phyloP scores from a whole-genome alignment of 2,113 vertebrate species.

The Ceyx melanurus region DNA sequence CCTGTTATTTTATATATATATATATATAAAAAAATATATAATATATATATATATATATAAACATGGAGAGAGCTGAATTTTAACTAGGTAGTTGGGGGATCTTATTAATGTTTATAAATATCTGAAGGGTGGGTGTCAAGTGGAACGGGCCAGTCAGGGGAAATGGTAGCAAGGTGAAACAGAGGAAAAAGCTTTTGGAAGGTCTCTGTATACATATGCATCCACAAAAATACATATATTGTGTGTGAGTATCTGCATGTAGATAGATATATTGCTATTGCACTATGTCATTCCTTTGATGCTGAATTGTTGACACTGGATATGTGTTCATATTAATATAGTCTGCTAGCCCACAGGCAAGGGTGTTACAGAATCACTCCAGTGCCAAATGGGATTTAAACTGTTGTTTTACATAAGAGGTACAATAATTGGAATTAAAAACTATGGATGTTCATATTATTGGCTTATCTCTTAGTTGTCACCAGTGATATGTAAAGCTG shows the following conservation, averaged over 20 bases:
- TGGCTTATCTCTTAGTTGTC: neutral
- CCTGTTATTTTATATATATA: neutral
- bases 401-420: neutral
- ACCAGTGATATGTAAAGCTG: neutral
- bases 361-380: neutral
- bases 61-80: neutral
- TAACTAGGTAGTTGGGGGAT: neutral
- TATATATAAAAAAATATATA: too few species aligned
- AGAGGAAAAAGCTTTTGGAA: neutral
- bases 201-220: neutral
- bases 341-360: neutral
- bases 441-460: neutral
- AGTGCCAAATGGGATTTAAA: neutral
- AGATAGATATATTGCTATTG: neutral
- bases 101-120: too few species aligned
- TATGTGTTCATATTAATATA: neutral
- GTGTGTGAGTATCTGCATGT: neutral
- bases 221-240: neutral
- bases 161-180: too few species aligned
- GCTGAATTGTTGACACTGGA: neutral
- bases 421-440: neutral
- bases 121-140: too few species aligned
- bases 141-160: too few species aligned
- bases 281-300: neutral
- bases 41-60: neutral